phyloP scores from a whole-genome alignment of 1,140 invertebrate genomes.

The Grapholita molesta region DNA sequence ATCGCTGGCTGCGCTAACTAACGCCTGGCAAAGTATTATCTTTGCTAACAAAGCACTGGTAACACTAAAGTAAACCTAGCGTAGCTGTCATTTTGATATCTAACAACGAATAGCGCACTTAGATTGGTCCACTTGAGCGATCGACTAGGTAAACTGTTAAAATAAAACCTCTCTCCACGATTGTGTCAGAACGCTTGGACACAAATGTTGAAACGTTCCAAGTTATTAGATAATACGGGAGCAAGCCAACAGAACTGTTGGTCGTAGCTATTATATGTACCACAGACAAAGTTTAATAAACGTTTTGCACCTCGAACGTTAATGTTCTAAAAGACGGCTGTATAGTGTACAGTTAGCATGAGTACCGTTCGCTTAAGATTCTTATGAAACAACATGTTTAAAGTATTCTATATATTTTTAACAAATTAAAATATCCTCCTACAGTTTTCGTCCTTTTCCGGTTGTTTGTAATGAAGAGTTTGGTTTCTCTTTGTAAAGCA shows the following conservation, averaged over 20 bases:
- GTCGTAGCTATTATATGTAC: neutral
- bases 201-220: neutral
- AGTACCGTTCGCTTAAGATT: too few species aligned
- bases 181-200: neutral
- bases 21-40: neutral
- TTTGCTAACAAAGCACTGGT: neutral
- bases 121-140: neutral
- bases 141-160: neutral
- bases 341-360: too few species aligned
- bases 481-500: too few species aligned
- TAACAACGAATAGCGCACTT: neutral
- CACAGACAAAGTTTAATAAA: neutral
- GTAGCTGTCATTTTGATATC: neutral
- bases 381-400: too few species aligned
- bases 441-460: too few species aligned
- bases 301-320: neutral
- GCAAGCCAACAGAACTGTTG: neutral
- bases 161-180: neutral
- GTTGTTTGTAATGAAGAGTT: too few species aligned
- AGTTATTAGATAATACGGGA: constrained; percentile 1
- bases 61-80: neutral
- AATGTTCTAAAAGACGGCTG: neutral
- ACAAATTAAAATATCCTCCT: too few species aligned
- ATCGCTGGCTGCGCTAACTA: constrained; percentile 8
- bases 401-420: too few species aligned